These are phyloP conservation scores for Bruchidius siliquastri DNA, from an alignment of 2,888 invertebrate genomes.

Conservation along the genomic window DNA sequence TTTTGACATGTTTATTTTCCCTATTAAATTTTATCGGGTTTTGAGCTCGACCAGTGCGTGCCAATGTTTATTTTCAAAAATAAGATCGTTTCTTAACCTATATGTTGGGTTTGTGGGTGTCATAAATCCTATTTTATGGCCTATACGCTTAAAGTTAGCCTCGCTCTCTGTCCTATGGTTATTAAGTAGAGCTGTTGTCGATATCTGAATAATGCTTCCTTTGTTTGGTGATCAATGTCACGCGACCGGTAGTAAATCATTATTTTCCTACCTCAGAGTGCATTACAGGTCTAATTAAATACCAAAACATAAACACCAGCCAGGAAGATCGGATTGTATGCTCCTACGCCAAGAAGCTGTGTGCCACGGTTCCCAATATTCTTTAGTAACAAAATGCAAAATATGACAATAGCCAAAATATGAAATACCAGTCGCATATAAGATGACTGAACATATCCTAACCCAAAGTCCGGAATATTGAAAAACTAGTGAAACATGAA, in stretches of 20 bases:
- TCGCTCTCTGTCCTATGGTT: background rate
- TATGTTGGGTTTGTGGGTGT: conserved; percentile 17
- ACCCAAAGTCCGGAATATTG: too few relatives aligned
- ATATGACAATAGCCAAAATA: too few relatives aligned
- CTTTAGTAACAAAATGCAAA: too few relatives aligned
- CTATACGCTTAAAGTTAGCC: background rate
- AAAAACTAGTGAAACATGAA: too few relatives aligned
- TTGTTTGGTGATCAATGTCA: background rate
- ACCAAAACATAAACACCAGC: background rate
- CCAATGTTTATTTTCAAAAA: conserved; percentile 13
- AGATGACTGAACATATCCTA: too few relatives aligned
- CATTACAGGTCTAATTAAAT: background rate
- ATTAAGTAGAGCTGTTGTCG: background rate
- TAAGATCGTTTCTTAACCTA: conserved; percentile 16
- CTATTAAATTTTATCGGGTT: conserved; percentile 30
- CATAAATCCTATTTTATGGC: background rate
- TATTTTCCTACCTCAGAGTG: background rate
- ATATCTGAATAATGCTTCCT: background rate
- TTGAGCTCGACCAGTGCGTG: conserved; percentile 18
- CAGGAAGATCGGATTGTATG: background rate
- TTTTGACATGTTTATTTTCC: conserved; percentile 32
- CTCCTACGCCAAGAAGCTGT: background rate
- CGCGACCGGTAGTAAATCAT: background rate
- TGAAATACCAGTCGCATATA: too few relatives aligned
- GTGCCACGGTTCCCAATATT: background rate